These are phyloP conservation scores for Brachypalpus laphriformis DNA, from an alignment of 2,888 invertebrate species.

Conservation along the genomic window DNA sequence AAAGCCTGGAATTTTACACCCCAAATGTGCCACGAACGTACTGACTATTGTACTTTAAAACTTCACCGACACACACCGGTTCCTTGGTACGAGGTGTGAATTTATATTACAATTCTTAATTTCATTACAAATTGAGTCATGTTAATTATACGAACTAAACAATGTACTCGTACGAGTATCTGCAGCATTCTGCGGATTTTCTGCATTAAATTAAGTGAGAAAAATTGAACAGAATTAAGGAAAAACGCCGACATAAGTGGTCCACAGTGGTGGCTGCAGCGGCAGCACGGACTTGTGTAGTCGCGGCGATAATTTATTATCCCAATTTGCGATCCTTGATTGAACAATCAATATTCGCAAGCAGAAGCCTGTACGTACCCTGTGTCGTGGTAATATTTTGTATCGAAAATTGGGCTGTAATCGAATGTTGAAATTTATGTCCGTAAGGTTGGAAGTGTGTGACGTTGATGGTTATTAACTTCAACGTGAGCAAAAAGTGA, in stretches of 20 bases:
- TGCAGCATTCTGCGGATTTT: slow-evolving; percentile 39
- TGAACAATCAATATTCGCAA: slow-evolving; percentile 59
- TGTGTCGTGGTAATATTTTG: background rate
- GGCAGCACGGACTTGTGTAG: background rate
- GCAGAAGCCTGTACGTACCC: background rate
- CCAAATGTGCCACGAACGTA: no score
- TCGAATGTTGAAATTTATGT: slow-evolving; percentile 37
- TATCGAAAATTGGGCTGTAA: slow-evolving; percentile 29
- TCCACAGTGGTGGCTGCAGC: background rate
- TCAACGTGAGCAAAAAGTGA: background rate
- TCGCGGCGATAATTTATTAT: slow-evolving; percentile 39
- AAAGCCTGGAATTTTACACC: no score
- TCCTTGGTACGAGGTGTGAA: slow-evolving; percentile 58
- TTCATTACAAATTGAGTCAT: slow-evolving; percentile 54
- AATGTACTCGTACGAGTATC: no score
- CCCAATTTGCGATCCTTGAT: slow-evolving; percentile 61
- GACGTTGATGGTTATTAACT: slow-evolving; percentile 32
- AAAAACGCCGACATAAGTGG: slow-evolving; percentile 40
- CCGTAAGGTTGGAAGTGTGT: slow-evolving; percentile 1
- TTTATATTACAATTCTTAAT: slow-evolving; percentile 46
- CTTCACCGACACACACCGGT: background rate
- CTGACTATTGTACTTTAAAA: no score
- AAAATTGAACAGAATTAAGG: slow-evolving; percentile 57
- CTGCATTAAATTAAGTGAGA: slow-evolving; percentile 58
- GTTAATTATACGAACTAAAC: slow-evolving; percentile 57